A percentile compares a stretch with the other conserved stretches of the same genome.
phyloP scores from a whole-genome alignment of 2,113 vertebrate genomes.

The Conger conger region DNA sequence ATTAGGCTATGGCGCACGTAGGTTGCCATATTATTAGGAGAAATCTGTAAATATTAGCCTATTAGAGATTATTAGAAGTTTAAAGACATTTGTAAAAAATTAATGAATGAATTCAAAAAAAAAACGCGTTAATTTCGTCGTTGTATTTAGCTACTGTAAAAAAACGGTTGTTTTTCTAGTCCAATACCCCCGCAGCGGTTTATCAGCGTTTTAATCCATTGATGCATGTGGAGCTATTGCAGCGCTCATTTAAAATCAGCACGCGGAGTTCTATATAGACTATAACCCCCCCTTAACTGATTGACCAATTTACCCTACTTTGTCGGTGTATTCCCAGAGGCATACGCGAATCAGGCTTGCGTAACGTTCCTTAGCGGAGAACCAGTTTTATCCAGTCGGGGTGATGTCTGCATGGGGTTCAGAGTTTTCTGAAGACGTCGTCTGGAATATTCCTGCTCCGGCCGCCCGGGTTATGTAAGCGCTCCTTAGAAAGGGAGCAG shows the following conservation, averaged over 20 bases:
- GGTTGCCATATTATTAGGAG: no score
- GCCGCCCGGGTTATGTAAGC: slow-evolving; percentile 53
- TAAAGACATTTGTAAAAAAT: no score
- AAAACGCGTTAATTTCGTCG: background rate
- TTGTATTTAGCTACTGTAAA: background rate
- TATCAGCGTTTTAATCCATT: background rate
- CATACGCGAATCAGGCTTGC: slow-evolving; percentile 50
- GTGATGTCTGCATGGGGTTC: slow-evolving; percentile 50
- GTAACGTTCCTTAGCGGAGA: slow-evolving; percentile 52
- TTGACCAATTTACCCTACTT: slow-evolving; percentile 22
- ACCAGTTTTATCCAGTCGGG: slow-evolving; percentile 67
- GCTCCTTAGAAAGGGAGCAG: slow-evolving; percentile 10
- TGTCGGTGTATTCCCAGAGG: background rate
- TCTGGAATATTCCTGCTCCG: slow-evolving; percentile 56
- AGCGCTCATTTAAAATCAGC: background rate
- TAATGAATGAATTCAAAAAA: background rate
- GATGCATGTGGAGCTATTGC: background rate
- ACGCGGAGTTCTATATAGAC: background rate
- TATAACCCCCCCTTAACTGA: background rate
- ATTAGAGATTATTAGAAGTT: no score
- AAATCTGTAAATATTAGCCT: no score
- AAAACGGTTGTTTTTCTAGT: background rate
- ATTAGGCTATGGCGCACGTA: no score
- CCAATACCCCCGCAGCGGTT: background rate
- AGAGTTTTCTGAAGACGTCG: slow-evolving; percentile 11